These are phyloP conservation scores for Drosophila arizonae DNA, from an alignment of 1,140 invertebrate genomes.

Conservation along the genomic window DNA sequence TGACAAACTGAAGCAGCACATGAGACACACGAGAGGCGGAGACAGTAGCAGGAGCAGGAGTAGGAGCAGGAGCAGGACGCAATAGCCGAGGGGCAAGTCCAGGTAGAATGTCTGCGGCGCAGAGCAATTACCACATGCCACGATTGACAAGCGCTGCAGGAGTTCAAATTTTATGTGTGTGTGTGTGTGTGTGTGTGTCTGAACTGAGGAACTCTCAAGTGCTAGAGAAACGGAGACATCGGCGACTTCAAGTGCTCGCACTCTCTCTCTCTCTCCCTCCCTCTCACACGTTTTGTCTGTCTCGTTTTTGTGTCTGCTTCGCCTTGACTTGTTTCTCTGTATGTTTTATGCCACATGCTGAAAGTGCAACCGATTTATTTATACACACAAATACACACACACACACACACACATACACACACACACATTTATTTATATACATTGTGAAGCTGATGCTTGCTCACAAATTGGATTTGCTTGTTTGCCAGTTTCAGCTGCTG, in stretches of 20 bases:
- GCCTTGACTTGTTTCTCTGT: constrained; percentile 18
- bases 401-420: constrained; percentile 21
- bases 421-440: constrained; percentile 33
- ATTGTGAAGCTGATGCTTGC: constrained; percentile 27
- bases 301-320: neutral
- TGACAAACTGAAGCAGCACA: constrained; percentile 4
- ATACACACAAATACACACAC: constrained; percentile 37
- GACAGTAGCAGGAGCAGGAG: neutral
- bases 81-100: constrained; percentile 16
- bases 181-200: neutral
- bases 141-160: constrained; percentile 68
- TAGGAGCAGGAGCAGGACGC: constrained; percentile 13
- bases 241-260: constrained; percentile 6
- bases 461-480: constrained; percentile 58
- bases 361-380: constrained; percentile 66
- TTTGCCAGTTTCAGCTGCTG: constrained; percentile 21
- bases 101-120: constrained; percentile 30
- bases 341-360: constrained; percentile 67
- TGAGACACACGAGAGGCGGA: constrained; percentile 1
- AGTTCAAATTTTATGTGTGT: constrained; percentile 32
- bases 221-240: neutral
- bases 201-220: neutral
- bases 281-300: neutral
- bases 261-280: constrained; percentile 21
- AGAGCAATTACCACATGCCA: constrained; percentile 76